Percentiles rank a stretch among this genome's conserved stretches.
These are phyloP conservation scores for Drosophila maculinotata DNA, from an alignment of 2,888 invertebrate species.

Conservation along the genomic window DNA sequence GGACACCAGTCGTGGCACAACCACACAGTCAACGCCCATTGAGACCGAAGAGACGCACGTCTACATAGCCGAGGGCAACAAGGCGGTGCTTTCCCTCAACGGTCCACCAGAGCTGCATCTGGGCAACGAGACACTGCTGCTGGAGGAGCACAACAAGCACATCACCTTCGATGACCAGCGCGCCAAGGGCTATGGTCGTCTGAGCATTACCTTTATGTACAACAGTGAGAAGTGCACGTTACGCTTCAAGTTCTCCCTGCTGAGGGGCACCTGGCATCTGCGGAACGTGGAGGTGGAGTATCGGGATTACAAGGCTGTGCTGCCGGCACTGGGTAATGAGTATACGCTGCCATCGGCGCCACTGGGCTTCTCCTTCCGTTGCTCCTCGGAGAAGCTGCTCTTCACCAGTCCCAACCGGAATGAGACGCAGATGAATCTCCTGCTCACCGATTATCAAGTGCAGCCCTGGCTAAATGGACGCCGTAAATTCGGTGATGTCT, in stretches of 20 bases:
- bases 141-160: constrained; percentile 75
- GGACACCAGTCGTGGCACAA: constrained; percentile 70
- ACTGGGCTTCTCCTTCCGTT: constrained; percentile 87
- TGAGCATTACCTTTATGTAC: constrained; percentile 80
- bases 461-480: constrained; percentile 86
- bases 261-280: constrained; percentile 86
- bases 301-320: constrained; percentile 73
- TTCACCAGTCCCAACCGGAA: constrained; percentile 86
- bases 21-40: constrained; percentile 70
- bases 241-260: constrained; percentile 87
- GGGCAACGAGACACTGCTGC: constrained; percentile 63
- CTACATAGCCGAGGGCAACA: constrained; percentile 86
- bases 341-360: constrained; percentile 86
- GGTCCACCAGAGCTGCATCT: constrained; percentile 86
- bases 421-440: constrained; percentile 83
- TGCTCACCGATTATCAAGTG: constrained; percentile 87
- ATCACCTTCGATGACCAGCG: constrained; percentile 82
- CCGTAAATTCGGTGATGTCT: constrained; percentile 89
- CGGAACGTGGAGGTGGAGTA: constrained; percentile 87
- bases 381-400: constrained; percentile 85
- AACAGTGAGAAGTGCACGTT: constrained; percentile 85
- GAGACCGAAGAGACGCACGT: constrained; percentile 85
- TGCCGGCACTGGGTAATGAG: constrained; percentile 73
- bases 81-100: constrained; percentile 86
- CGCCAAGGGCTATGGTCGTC: constrained; percentile 74